A percentile compares a stretch with the other conserved stretches of the same genome.
phyloP scores from a whole-genome alignment of 2,888 invertebrate genomes.

The Sphaeridia pumilis region DNA sequence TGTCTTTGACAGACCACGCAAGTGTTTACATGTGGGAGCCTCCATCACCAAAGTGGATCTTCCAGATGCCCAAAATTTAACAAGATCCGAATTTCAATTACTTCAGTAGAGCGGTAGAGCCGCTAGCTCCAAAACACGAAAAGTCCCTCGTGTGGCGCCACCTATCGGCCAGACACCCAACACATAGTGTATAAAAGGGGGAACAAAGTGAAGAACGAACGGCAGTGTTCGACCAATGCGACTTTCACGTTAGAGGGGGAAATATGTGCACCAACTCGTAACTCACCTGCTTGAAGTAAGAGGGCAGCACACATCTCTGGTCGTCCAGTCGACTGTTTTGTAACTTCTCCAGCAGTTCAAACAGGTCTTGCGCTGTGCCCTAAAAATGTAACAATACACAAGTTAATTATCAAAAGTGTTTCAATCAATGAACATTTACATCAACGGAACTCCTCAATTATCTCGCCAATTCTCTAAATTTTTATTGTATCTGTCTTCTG shows the following conservation, averaged over 20 bases:
- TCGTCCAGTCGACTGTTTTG: conserved; percentile 92
- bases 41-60: too few species aligned
- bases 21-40: too few species aligned
- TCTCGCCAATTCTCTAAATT: neutral
- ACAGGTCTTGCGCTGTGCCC: conserved; percentile 52
- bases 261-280: neutral
- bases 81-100: neutral
- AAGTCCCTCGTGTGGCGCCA: too few species aligned
- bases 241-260: neutral
- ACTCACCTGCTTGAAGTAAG: conserved; percentile 76
- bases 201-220: neutral
- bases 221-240: neutral
- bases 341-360: conserved; percentile 84
- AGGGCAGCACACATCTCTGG: conserved; percentile 90
- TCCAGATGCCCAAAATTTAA: neutral
- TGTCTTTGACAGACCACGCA: too few species aligned
- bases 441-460: neutral
- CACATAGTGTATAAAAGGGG: neutral
- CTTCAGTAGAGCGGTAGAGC: neutral
- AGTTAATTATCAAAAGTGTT: too few species aligned
- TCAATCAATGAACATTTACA: too few species aligned
- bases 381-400: conserved; percentile 16
- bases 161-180: neutral
- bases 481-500: neutral
- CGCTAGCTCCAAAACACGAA: neutral